Percentiles rank a stretch among this genome's conserved stretches.
These are phyloP conservation scores for Acanthopagrus latus DNA, from an alignment of 2,797 vertebrate genomes.

Conservation along the genomic window DNA sequence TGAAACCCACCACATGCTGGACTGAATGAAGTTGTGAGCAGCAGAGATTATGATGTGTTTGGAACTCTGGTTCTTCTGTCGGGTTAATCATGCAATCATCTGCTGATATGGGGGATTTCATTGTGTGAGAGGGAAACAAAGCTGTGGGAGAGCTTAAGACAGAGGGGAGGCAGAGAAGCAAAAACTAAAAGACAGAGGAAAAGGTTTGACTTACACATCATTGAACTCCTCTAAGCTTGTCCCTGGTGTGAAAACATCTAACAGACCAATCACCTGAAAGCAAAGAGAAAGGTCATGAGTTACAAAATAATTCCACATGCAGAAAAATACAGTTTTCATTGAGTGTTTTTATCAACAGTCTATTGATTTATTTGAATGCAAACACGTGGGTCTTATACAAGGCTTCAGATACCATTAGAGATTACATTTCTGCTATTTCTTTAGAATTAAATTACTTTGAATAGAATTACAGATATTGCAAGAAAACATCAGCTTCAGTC, in stretches of 20 bases:
- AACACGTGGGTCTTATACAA: neutral
- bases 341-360: neutral
- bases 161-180: slow-evolving; percentile 10
- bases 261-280: slow-evolving; percentile 94
- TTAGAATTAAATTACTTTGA: neutral
- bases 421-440: neutral
- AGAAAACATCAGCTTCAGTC: neutral
- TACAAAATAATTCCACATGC: slow-evolving; percentile 22
- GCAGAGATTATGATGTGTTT: neutral
- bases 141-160: neutral
- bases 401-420: too few relatives aligned
- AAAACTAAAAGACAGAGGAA: neutral
- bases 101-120: slow-evolving; percentile 16
- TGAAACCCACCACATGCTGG: slow-evolving; percentile 40
- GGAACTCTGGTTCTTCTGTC: neutral
- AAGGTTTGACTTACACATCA: slow-evolving; percentile 92
- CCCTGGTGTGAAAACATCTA: slow-evolving; percentile 95
- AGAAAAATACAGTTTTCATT: slow-evolving; percentile 6
- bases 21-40: slow-evolving; percentile 30
- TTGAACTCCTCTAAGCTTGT: slow-evolving; percentile 94
- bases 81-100: slow-evolving; percentile 2
- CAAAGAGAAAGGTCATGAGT: slow-evolving; percentile 41
- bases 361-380: neutral
- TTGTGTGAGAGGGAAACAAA: slow-evolving; percentile 10
- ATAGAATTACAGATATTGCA: too few relatives aligned